phyloP scores from a whole-genome alignment of 1,140 invertebrate species.

The Polypedilum pembai region DNA sequence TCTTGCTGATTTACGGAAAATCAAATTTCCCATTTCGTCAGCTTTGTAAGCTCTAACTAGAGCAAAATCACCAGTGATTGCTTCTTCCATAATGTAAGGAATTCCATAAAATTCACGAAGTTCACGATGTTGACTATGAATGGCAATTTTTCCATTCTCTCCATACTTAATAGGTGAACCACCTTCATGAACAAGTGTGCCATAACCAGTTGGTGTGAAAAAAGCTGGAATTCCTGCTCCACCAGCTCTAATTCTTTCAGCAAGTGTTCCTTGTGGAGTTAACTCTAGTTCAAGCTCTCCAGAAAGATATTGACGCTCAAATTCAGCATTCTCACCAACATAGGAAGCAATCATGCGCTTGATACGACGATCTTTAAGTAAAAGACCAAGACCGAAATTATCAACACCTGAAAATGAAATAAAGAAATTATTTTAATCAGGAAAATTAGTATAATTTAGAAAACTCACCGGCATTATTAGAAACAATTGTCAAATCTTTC shows the following conservation, averaged over 20 bases:
- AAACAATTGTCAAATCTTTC: constrained; percentile 82
- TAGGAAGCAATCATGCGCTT: constrained; percentile 94
- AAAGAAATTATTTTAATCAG: background rate
- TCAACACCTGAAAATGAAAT: constrained; percentile 66
- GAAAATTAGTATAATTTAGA: background rate
- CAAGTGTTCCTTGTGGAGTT: constrained; percentile 92
- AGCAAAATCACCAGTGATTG: constrained; percentile 93
- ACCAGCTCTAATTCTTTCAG: constrained; percentile 86
- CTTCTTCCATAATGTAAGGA: constrained; percentile 89
- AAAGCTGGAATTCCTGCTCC: constrained; percentile 98
- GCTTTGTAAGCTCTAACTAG: constrained; percentile 97
- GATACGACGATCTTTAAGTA: constrained; percentile 76
- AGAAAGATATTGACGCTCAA: constrained; percentile 86
- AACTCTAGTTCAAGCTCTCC: constrained; percentile 92
- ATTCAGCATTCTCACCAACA: constrained; percentile 97
- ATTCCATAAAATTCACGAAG: constrained; percentile 72
- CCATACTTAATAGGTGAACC: constrained; percentile 90
- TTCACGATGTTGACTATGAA: constrained; percentile 53
- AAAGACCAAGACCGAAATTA: constrained; percentile 86
- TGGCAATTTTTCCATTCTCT: constrained; percentile 57
- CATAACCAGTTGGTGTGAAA: constrained; percentile 92
- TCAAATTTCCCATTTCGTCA: constrained; percentile 84
- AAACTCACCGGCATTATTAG: constrained; percentile 38
- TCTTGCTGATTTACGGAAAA: constrained; percentile 80
- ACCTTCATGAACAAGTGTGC: constrained; percentile 85